Percentiles rank a stretch among this genome's conserved stretches.
These are phyloP conservation scores for Gymnopithys bicolor DNA, from an alignment of 2,797 vertebrate genomes.

Conservation along the genomic window DNA sequence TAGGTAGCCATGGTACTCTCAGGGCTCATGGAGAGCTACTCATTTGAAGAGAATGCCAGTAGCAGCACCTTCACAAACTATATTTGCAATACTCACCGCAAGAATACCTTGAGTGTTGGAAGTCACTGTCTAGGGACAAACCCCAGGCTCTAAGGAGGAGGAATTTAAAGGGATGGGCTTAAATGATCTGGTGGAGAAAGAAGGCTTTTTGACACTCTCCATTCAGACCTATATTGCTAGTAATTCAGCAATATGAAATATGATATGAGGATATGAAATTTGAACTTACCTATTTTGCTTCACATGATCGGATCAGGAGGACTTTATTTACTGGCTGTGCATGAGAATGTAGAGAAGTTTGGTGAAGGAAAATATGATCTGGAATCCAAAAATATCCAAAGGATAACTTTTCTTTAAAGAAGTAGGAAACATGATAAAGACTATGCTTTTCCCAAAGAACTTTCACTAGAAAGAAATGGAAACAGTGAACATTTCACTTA, in stretches of 20 bases:
- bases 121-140: fast-evolving
- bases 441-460: background rate
- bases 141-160: background rate
- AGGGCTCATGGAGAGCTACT: background rate
- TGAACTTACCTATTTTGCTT: background rate
- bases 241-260: background rate
- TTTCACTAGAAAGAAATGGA: background rate
- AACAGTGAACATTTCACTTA: background rate
- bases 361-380: background rate
- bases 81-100: background rate
- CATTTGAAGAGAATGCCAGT: background rate
- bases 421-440: background rate
- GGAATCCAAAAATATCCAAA: background rate
- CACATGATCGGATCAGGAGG: fast-evolving
- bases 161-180: background rate
- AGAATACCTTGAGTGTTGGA: background rate
- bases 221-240: background rate
- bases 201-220: background rate
- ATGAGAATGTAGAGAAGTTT: background rate
- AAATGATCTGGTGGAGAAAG: background rate
- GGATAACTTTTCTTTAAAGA: background rate
- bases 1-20: background rate
- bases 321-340: background rate
- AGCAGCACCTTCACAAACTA: background rate
- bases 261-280: background rate